Conservation (phyloP, 2,797 vertebrate genomes). For the Toxotes lorentzi region DNA sequence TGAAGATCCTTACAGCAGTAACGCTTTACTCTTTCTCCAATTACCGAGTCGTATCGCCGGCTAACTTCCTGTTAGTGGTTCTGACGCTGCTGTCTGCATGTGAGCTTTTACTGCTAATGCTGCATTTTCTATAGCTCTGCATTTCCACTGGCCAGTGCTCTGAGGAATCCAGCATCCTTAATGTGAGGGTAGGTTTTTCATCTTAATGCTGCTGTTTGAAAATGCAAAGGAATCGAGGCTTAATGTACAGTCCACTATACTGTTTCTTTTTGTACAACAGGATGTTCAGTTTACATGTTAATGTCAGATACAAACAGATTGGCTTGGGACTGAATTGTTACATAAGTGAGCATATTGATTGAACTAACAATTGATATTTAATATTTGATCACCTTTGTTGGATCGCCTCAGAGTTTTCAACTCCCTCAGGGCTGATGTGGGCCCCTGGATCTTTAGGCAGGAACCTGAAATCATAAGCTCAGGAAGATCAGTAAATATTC, state of each 20-base stretch:
- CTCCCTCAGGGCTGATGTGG: neutral
- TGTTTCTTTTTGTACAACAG: conserved; percentile 2
- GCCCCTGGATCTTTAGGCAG: neutral
- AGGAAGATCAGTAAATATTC: neutral
- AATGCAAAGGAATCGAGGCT: neutral
- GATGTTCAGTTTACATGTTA: neutral
- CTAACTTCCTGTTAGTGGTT: conserved; percentile 70
- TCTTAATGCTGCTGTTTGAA: conserved; percentile 46
- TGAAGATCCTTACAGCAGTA: conserved; percentile 71
- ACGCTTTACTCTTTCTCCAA: conserved; percentile 69
- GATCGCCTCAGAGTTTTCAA: conserved; percentile 13
- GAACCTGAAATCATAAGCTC: neutral
- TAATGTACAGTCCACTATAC: neutral
- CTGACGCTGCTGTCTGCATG: conserved; percentile 43
- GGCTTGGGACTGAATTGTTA: neutral
- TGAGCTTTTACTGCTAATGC: conserved; percentile 69
- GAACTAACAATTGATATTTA: conserved; percentile 21
- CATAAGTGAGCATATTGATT: conserved; percentile 29
- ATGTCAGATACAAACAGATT: conserved; percentile 10
- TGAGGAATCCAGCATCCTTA: conserved; percentile 66
- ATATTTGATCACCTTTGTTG: conserved; percentile 27
- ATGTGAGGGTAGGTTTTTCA: conserved; percentile 65
- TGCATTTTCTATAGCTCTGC: conserved; percentile 54
- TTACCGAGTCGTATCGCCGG: conserved; percentile 58
- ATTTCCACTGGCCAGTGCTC: conserved; percentile 38